Evolutionary conservation across 2,888 invertebrate species (phyloP).

Genomic region (Himalopsyche kuldschensis): DNA sequence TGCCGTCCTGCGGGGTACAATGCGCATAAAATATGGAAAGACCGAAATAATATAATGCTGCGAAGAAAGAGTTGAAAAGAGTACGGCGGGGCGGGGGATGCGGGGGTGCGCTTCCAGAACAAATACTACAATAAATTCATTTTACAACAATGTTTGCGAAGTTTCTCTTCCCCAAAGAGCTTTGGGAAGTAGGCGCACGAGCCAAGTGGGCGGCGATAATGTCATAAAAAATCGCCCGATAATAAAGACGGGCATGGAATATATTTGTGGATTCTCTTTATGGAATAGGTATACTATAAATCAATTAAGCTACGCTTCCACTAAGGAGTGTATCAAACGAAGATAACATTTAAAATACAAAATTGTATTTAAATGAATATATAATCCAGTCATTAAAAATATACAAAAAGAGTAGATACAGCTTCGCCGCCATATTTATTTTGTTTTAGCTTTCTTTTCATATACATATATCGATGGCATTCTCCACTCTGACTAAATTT

Average conservation of each 20-base stretch:
- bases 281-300: too few species aligned
- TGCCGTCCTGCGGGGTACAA: constrained; percentile 22
- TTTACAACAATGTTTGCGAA: constrained; percentile 38
- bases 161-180: constrained; percentile 15
- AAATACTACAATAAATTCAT: constrained; percentile 40
- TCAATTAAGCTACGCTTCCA: too few species aligned
- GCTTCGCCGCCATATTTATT: too few species aligned
- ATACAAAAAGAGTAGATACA: too few species aligned
- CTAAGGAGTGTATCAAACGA: too few species aligned
- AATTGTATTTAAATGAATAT: too few species aligned
- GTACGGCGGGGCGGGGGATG: constrained; percentile 4
- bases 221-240: not conserved
- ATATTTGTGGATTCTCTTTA: not conserved
- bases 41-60: constrained; percentile 35
- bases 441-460: too few species aligned
- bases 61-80: constrained; percentile 37
- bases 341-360: too few species aligned
- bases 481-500: too few species aligned
- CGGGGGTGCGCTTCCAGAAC: constrained; percentile 19
- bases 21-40: constrained; percentile 38
- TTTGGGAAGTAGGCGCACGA: not conserved
- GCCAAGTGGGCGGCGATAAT: not conserved
- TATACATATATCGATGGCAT: too few species aligned
- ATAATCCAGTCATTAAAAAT: too few species aligned
- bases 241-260: not conserved